These are phyloP conservation scores for Drosophila phalerata DNA, from an alignment of 2,888 invertebrate genomes.

Conservation along the genomic window DNA sequence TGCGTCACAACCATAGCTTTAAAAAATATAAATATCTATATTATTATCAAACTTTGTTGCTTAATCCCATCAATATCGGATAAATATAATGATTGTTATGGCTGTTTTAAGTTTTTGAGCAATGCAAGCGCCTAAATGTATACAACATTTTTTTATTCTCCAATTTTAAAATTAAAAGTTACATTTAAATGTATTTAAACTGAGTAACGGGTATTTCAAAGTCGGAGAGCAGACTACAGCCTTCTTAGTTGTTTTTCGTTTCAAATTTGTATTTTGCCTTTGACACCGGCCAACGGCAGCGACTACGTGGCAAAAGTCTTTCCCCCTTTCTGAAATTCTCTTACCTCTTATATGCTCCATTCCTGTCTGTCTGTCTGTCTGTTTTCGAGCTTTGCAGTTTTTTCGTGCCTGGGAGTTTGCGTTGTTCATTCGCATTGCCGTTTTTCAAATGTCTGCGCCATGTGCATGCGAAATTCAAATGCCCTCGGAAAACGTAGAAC, in stretches of 20 bases:
- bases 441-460: conserved; percentile 78
- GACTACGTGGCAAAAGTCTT: conserved; percentile 47
- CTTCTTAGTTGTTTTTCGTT: conserved; percentile 61
- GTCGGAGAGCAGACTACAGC: neutral
- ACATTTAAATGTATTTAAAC: too few relatives aligned
- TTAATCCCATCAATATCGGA: too few relatives aligned
- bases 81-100: too few relatives aligned
- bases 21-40: too few relatives aligned
- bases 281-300: conserved; percentile 66
- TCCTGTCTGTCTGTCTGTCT: conserved; percentile 51
- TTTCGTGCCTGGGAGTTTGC: conserved; percentile 75
- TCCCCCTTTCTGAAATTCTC: conserved; percentile 11
- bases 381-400: conserved; percentile 73
- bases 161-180: too few relatives aligned
- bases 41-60: too few relatives aligned
- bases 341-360: conserved; percentile 14
- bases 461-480: conserved; percentile 75
- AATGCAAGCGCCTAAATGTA: neutral
- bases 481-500: conserved; percentile 21
- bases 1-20: too few relatives aligned
- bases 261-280: conserved; percentile 76
- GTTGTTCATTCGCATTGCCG: conserved; percentile 60
- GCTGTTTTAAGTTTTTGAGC: too few relatives aligned
- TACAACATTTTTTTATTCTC: neutral
- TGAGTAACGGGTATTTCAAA: neutral